A percentile compares a stretch with the other conserved stretches of the same genome.
These are phyloP conservation scores for Plagiodera versicolora DNA, from an alignment of 2,888 invertebrate genomes.

Conservation along the genomic window DNA sequence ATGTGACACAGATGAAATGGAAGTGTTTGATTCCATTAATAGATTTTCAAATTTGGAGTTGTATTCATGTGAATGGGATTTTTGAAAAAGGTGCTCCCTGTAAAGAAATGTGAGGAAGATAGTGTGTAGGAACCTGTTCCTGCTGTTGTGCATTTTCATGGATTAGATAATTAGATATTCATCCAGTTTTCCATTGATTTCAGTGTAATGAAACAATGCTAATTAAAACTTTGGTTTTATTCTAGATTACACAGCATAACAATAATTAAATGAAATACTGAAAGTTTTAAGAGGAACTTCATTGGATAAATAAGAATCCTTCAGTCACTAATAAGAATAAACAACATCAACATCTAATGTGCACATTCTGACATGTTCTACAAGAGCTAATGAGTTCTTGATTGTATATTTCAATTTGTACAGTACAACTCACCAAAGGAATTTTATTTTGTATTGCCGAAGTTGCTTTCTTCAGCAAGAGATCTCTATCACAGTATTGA, in stretches of 20 bases:
- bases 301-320: neutral
- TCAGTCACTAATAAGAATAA: conserved; percentile 14
- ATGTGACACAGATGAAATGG: conserved; percentile 62
- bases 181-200: neutral
- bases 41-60: conserved; percentile 65
- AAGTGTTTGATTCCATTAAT: conserved; percentile 62
- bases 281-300: neutral
- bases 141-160: neutral
- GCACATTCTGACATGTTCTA: conserved; percentile 33
- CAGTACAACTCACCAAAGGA: conserved; percentile 54
- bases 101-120: too few species aligned
- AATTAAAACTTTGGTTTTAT: too few species aligned
- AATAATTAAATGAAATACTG: conserved; percentile 3
- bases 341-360: neutral
- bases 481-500: conserved; percentile 56
- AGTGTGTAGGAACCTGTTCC: too few species aligned
- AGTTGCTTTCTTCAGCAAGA: conserved; percentile 55
- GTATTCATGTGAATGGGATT: conserved; percentile 69
- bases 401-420: conserved; percentile 59
- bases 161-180: neutral
- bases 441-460: conserved; percentile 54
- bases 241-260: neutral
- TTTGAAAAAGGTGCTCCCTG: conserved; percentile 42
- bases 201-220: too few species aligned
- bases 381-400: conserved; percentile 49